phyloP scores from a whole-genome alignment of 2,113 vertebrate genomes.

The Pionites leucogaster region DNA sequence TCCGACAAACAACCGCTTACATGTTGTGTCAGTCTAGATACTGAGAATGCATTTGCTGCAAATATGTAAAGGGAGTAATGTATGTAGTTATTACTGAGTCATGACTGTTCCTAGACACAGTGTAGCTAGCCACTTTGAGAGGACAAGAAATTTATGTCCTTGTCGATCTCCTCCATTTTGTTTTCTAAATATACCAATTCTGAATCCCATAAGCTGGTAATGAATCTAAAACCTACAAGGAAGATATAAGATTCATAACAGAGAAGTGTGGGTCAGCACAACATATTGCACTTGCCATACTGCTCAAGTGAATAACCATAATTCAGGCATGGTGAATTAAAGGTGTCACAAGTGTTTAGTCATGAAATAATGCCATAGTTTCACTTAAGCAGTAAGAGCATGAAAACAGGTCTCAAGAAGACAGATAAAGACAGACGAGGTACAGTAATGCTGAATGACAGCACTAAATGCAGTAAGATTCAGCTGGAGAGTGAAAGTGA shows the following conservation, averaged over 20 bases:
- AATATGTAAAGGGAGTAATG: neutral
- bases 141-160: neutral
- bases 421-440: neutral
- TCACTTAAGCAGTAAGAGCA: neutral
- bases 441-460: neutral
- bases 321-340: neutral
- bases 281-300: neutral
- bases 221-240: neutral
- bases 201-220: neutral
- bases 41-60: neutral
- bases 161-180: neutral
- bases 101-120: neutral
- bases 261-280: neutral
- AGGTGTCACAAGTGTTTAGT: neutral
- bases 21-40: rapidly evolving
- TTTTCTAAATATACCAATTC: neutral
- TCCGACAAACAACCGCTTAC: neutral
- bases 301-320: neutral
- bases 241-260: neutral
- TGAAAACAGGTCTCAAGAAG: neutral
- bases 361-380: neutral
- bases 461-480: neutral
- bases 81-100: neutral
- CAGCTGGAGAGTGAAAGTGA: neutral
- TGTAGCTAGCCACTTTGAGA: neutral